Base-by-base conservation (phyloP, 2,113 vertebrate species). In the Megaceryle maxima region DNA sequence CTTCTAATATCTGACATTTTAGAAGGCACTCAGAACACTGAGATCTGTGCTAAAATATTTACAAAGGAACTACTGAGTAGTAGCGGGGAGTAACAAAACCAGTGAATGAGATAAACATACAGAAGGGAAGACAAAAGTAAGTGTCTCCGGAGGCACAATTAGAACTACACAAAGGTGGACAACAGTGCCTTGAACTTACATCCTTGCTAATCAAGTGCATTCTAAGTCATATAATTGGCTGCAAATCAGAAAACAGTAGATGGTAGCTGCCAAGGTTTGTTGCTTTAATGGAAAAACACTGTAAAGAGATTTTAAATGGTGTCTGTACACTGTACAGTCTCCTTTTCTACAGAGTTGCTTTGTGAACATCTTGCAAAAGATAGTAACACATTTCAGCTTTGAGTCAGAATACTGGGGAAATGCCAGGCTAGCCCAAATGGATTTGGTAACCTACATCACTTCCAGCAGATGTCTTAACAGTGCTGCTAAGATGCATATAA, bases 171-270 rank as follows among this genome's bases (percentile, higher is more conserved):
- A 89, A 95, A 95, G 26, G 73, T 70, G 86, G 51, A 53, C 0
- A 1, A 69, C 72, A 77, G 50, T 78, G 63, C 83, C 94, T 92
- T 97, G 94, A 96, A 90, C 91, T 89, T 78, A 21, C 2, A 9
- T 83, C 57, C 56, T 96, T 96, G 83, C 43, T 89, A 96, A 95
- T 89, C 83, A 87, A 83, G 33, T 56, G n/a, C 60, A 41, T 79
- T 62, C 43, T 77, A 87, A 92, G 76, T 57, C 56, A 63, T 81
- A 83, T 41, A 92, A 92, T 56, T 91, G 78, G 48, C 44, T 80
- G 69, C 51, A 90, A 97, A 90, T 83, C 53, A 87, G 74, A 88
- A 94, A 92, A 93, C 50, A 75, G 59, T 69, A 85, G 73, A 91
- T 87, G 28, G 39, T 80, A 68, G 60, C 35, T 90, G 87, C 85